phyloP scores from a whole-genome alignment of 2,113 vertebrate genomes.

The Cisticola juncidis region DNA sequence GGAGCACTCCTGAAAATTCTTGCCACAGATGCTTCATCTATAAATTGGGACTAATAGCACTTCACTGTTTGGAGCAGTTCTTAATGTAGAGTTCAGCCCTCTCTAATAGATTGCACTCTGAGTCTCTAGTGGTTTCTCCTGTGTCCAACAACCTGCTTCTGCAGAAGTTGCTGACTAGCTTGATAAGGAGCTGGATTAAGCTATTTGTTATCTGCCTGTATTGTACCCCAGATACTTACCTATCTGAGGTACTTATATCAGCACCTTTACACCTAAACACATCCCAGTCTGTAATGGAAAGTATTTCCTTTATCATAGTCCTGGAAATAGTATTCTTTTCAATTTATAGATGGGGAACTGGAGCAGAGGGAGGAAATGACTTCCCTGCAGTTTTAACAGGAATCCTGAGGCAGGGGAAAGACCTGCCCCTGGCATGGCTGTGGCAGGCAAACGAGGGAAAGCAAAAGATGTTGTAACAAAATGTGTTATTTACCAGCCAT shows the following conservation, averaged over 20 bases:
- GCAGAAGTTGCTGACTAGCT: conserved; percentile 49
- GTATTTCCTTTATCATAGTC: conserved; percentile 54
- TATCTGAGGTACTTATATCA: conserved; percentile 56
- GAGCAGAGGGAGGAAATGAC: not conserved
- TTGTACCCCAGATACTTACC: conserved; percentile 58
- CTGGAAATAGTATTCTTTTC: conserved; percentile 50
- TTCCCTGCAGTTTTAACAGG: conserved; percentile 5
- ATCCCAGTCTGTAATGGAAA: conserved; percentile 42
- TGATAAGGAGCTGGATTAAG: conserved; percentile 58
- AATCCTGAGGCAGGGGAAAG: not conserved
- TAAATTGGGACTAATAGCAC: conserved; percentile 56
- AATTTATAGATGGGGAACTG: not conserved
- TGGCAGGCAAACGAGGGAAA: fast-evolving
- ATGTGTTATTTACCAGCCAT: not conserved
- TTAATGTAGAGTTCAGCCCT: conserved; percentile 48
- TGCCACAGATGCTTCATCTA: not conserved
- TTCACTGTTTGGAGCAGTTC: conserved; percentile 30
- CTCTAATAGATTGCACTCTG: conserved; percentile 39
- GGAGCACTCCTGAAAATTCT: conserved; percentile 6
- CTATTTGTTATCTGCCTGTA: conserved; percentile 52
- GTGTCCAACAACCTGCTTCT: conserved; percentile 35
- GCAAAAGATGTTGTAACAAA: not conserved
- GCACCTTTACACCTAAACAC: conserved; percentile 41
- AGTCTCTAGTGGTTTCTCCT: conserved; percentile 43
- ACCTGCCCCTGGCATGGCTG: not conserved